Base-by-base conservation (phyloP, 2,888 invertebrate genomes). In the Diarsia dahlii region DNA sequence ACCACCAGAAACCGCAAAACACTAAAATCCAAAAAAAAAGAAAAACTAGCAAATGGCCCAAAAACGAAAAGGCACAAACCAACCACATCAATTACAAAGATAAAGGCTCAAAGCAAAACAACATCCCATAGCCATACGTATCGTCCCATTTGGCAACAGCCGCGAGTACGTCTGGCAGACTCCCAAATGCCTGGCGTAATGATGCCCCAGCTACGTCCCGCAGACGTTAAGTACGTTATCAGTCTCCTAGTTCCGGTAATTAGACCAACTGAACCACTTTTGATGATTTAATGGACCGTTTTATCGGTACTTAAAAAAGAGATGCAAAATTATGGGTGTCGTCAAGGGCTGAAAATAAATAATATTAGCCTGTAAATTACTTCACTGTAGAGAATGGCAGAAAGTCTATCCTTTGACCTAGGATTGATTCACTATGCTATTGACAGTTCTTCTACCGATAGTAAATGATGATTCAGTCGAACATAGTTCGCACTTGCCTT, bases 161-260 rank as follows among this genome's bases (percentile, higher is more conserved):
- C 28, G 10, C 81, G 54, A 58, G 46, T 46, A 67, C 66, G 46
- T 60, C 87, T 90, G 90, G 90, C 90, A 86, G n/a, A 5, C 56
- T 82, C 85, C 90, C 90, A 90, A 90, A 82, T 81, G 79, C 67
- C 48, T 73, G 58, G 75, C 80, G 86, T 85, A 85, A 87, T 84
- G 84, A 80, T 82, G 71, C 84, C 78, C 74, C 70, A 81, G 74
- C 66, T 81, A 67, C 68, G 70, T 68, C 69, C 63, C 69, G 0
- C 71, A 39, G 66, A 70, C 63, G 78, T 62, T 83, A 85, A 83
- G 85, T 85, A 83, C 73, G 50, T 82, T 84, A 84, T 84, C 85
- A 60, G 60, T 67, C 64, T 46, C 62, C 54, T 60, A 64, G 74
- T 74, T 85, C 71, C 82, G 71, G 85, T 85, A 84, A 84, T 85